A percentile compares a stretch with the other conserved stretches of the same genome.
Evolutionary conservation across 2,797 vertebrate species (phyloP).

Genomic region (Danio jaintianensis): DNA sequence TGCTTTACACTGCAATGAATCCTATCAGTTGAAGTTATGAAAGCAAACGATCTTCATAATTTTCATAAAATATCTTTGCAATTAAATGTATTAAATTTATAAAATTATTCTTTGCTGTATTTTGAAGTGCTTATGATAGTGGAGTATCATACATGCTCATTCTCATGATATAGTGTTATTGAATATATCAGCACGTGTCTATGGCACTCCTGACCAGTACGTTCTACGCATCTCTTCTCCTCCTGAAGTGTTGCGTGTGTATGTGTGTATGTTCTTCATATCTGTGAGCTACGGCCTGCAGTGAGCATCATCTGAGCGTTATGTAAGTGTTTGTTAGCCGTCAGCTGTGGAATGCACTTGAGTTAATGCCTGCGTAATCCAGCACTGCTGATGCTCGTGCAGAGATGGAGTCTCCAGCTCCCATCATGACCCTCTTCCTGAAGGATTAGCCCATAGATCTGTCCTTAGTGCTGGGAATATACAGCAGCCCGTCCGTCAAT

Average conservation of each 20-base stretch:
- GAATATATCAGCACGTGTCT: no score
- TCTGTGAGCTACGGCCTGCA: neutral
- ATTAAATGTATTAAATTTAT: no score
- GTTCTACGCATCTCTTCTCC: neutral
- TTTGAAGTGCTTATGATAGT: no score
- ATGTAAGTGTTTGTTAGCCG: constrained; percentile 13
- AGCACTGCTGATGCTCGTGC: constrained; percentile 7
- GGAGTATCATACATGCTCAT: no score
- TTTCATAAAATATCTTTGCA: no score
- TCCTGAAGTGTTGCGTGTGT: neutral
- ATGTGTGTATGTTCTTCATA: neutral
- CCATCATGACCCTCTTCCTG: neutral
- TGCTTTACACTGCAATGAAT: no score
- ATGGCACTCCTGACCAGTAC: no score
- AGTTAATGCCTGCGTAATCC: constrained; percentile 56
- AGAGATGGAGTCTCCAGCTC: constrained; percentile 17
- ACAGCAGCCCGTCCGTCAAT: neutral
- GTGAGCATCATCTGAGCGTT: constrained; percentile 32
- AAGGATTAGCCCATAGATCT: constrained; percentile 15
- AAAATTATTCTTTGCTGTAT: no score
- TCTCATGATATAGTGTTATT: no score
- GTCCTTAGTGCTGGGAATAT: neutral
- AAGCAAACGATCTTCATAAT: no score
- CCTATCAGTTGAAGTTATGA: no score
- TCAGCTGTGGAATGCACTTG: constrained; percentile 55